Base-by-base conservation (phyloP, 2,888 invertebrate species). In the Eretmocerus hayati region DNA sequence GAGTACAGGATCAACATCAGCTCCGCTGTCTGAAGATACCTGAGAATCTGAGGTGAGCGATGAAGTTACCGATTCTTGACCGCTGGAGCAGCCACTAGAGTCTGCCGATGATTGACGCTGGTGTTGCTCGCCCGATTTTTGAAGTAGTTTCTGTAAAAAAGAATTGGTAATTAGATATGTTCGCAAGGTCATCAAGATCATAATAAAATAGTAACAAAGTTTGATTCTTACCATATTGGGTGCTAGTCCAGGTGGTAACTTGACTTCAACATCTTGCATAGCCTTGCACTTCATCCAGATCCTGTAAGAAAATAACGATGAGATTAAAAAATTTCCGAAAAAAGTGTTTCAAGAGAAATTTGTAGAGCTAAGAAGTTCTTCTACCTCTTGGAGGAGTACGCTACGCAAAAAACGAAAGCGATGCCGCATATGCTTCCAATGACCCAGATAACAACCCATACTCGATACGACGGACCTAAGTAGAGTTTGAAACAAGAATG, bases 261-360 rank as follows among this genome's bases (percentile, higher is more conserved):
- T 81, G 13, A 83, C 79, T 62, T 81, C 80, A 20, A 85, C 81
- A 58, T 84, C 79, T 61, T 78, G 77, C 81, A 84, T 84, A 58
- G 75, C 77, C 60, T 77, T 77, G 59, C 78, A 80, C 53, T 76
- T 78, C 48, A 75, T 72, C 71, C 81, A 83, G 21, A 78, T 62
- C 63, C 83, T 83, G 56, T 66, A 72, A 67, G 33, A 36, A 20
- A 46, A 40, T 33, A 44, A 13, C 19, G 13, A 18, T 15, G 16
- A 22, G 32, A 26, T 23, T 2, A 39, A 11, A 13, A 31, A 41
- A 3, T 36, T 23, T n/a, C 21, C n/a, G 1, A 48, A 51, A 1
- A 6, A 15, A 47, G 31, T 48, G 38, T 36, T 53, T 57, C 5
- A 5, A 13, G 13, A 4, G n/a, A 15, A 19, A 21, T 5, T 20